Percentiles rank a stretch among this genome's conserved stretches.
Evolutionary conservation across 2,797 vertebrate species (phyloP).

Genomic region (Sorex maritimensis): DNA sequence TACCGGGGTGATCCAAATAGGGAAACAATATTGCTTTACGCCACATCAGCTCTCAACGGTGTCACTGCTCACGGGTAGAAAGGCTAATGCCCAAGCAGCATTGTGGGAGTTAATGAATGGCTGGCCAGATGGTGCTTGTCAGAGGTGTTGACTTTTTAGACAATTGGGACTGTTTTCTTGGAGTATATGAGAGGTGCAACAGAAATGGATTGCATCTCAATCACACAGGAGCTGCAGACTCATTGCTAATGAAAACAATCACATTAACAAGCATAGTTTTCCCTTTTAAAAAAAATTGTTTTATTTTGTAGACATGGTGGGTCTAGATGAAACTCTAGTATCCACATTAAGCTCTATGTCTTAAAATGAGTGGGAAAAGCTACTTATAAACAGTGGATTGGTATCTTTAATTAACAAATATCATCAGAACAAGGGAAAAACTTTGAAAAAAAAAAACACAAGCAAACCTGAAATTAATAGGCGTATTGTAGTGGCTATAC

Average conservation of each 20-base stretch:
- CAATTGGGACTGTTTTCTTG: conserved; percentile 88
- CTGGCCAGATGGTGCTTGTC: conserved; percentile 89
- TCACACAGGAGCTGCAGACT: conserved; percentile 85
- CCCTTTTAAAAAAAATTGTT: conserved; percentile 3
- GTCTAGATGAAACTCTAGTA: background rate
- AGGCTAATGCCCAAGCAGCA: conserved; percentile 64
- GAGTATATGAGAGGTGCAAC: conserved; percentile 84
- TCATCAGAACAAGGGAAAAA: background rate
- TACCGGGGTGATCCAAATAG: conserved; percentile 10
- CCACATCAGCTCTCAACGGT: conserved; percentile 38
- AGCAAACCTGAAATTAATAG: background rate
- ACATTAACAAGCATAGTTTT: conserved; percentile 52
- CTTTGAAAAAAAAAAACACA: background rate
- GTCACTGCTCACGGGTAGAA: conserved; percentile 50
- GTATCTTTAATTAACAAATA: conserved; percentile 26
- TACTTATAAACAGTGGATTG: background rate
- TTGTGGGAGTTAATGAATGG: conserved; percentile 85
- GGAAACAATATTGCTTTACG: conserved; percentile 70
- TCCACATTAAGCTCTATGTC: background rate
- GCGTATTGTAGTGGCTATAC: background rate
- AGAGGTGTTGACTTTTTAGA: conserved; percentile 89
- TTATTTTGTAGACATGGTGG: background rate
- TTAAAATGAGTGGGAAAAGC: conserved; percentile 5
- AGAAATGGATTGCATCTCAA: conserved; percentile 87
- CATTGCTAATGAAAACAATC: conserved; percentile 85